Evolutionary conservation across 2,888 invertebrate species (phyloP).

Genomic region (Blastobasis lacticolella): DNA sequence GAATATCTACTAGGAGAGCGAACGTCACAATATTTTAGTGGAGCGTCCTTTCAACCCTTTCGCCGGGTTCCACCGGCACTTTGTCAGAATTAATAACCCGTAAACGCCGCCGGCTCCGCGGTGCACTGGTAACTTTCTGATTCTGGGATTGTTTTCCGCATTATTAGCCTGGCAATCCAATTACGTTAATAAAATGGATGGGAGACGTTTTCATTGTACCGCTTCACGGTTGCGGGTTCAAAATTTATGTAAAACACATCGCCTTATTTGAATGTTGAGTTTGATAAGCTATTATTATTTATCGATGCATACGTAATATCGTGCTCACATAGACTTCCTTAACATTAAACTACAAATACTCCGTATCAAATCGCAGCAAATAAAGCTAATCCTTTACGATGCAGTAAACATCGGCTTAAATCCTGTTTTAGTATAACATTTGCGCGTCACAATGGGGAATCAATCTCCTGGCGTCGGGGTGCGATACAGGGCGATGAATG

Average conservation of each 20-base stretch:
- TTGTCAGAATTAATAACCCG: slow-evolving; percentile 70
- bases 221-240: too few relatives aligned
- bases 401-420: slow-evolving; percentile 14
- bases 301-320: too few relatives aligned
- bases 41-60: slow-evolving; percentile 62
- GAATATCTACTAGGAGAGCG: slow-evolving; percentile 11
- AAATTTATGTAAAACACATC: too few relatives aligned
- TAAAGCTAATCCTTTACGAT: background rate
- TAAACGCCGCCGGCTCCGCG: slow-evolving; percentile 45
- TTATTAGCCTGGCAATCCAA: slow-evolving; percentile 70
- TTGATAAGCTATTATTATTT: too few relatives aligned
- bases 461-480: slow-evolving; percentile 35
- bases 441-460: slow-evolving; percentile 49
- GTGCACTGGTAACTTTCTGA: slow-evolving; percentile 42
- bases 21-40: slow-evolving; percentile 62
- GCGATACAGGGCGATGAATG: slow-evolving; percentile 57
- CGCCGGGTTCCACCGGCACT: slow-evolving; percentile 44
- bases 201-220: slow-evolving; percentile 14
- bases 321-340: too few relatives aligned
- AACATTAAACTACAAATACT: too few relatives aligned
- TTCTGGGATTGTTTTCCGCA: slow-evolving; percentile 69
- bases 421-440: slow-evolving; percentile 42
- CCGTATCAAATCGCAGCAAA: too few relatives aligned
- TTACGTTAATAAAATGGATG: slow-evolving; percentile 56
- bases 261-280: too few relatives aligned